phyloP scores from a whole-genome alignment of 2,113 vertebrate genomes.

The Ifrita kowaldi region DNA sequence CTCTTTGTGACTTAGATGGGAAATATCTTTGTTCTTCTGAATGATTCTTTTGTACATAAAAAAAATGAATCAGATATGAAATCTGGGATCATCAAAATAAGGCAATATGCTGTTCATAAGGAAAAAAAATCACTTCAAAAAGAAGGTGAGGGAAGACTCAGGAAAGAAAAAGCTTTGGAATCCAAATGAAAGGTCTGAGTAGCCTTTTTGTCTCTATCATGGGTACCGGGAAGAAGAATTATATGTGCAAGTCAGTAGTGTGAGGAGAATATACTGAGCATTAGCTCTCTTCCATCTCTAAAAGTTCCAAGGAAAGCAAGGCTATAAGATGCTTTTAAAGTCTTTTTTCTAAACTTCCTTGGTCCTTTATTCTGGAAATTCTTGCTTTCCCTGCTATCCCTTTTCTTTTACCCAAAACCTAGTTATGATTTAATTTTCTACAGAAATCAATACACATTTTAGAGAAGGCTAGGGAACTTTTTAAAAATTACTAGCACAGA shows the following conservation, averaged over 20 bases:
- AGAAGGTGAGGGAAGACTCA: not conserved
- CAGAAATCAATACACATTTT: not conserved
- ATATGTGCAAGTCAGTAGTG: not conserved
- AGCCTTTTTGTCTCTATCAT: not conserved
- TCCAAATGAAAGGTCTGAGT: not conserved
- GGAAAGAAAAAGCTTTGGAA: not conserved
- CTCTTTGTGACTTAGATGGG: not conserved
- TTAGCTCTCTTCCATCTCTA: not conserved
- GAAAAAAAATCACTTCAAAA: not conserved
- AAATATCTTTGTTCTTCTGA: not conserved
- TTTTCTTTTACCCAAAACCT: not conserved
- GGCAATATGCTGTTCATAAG: not conserved
- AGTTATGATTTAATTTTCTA: not conserved
- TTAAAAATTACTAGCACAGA: not conserved
- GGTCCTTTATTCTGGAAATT: not conserved
- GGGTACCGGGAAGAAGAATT: not conserved
- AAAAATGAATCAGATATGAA: not conserved
- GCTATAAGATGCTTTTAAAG: not conserved
- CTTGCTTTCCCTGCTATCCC: not conserved
- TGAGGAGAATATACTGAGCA: not conserved
- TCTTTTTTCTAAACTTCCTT: not conserved
- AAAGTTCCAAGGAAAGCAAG: not conserved
- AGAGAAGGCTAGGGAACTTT: not conserved
- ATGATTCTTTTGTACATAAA: not conserved
- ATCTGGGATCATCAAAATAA: not conserved